Conservation (phyloP, 2,888 invertebrate species). For the Sylvicola fuscatus region DNA sequence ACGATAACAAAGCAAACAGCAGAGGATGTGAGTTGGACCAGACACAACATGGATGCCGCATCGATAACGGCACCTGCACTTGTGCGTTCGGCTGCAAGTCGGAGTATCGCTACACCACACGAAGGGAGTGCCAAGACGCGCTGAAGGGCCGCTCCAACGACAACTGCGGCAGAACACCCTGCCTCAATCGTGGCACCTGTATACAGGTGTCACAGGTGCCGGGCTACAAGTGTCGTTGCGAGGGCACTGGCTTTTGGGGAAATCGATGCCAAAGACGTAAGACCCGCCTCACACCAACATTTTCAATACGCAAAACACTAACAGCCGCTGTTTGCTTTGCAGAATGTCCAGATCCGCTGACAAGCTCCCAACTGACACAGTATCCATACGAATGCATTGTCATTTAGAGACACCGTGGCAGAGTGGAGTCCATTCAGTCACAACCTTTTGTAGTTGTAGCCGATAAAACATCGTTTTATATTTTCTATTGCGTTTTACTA, state of each 20-base stretch:
- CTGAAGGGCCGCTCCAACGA: slow-evolving; percentile 32
- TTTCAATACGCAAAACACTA: neutral
- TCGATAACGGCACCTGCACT: slow-evolving; percentile 32
- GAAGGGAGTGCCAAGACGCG: slow-evolving; percentile 34
- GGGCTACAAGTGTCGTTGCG: slow-evolving; percentile 37
- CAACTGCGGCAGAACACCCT: slow-evolving; percentile 37
- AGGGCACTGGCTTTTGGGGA: slow-evolving; percentile 35
- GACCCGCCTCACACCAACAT: neutral
- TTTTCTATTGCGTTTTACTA: too few species aligned
- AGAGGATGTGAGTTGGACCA: slow-evolving; percentile 18
- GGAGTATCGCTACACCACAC: slow-evolving; percentile 34
- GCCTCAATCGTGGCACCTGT: slow-evolving; percentile 36
- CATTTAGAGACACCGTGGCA: slow-evolving; percentile 8
- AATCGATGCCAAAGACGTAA: slow-evolving; percentile 9
- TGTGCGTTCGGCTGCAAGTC: slow-evolving; percentile 39
- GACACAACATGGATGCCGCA: slow-evolving; percentile 34
- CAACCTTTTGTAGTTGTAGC: too few species aligned
- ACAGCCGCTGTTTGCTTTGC: neutral
- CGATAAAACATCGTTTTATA: too few species aligned
- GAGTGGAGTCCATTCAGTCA: too few species aligned
- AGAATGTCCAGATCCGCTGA: slow-evolving; percentile 8
- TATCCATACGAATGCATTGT: slow-evolving; percentile 9
- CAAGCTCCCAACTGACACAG: slow-evolving; percentile 4
- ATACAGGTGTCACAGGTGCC: slow-evolving; percentile 35
- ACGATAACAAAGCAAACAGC: neutral